These are phyloP conservation scores for Indri indri DNA, from an alignment of 2,113 vertebrate species.

Conservation along the genomic window DNA sequence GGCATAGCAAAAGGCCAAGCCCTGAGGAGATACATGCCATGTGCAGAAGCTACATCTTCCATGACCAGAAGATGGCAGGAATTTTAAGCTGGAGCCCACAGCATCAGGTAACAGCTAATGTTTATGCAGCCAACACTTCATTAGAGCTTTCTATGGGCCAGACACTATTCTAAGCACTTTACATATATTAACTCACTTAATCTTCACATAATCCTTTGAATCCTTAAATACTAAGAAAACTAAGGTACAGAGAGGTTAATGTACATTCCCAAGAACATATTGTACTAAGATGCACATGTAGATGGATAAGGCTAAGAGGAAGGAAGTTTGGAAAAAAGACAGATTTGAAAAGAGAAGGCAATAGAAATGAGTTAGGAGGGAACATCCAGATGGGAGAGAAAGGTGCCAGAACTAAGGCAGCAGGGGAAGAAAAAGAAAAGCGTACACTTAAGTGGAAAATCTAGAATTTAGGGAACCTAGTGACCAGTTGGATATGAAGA, in stretches of 20 bases:
- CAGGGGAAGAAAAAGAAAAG: neutral
- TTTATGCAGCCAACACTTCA: neutral
- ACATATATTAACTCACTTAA: neutral
- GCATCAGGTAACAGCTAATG: neutral
- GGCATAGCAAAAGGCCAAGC: neutral
- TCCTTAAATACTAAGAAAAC: neutral
- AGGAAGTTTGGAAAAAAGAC: neutral
- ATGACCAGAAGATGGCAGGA: neutral
- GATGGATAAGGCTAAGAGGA: neutral
- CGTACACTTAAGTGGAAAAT: neutral
- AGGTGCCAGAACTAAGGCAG: neutral
- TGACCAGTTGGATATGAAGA: neutral
- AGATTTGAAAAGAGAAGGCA: neutral
- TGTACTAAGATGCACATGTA: neutral
- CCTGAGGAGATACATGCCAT: neutral
- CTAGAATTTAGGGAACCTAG: neutral
- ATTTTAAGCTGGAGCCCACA: neutral
- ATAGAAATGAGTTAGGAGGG: neutral
- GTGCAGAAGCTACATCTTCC: neutral
- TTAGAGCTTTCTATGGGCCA: neutral
- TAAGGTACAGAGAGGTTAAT: neutral
- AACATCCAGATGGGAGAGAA: neutral
- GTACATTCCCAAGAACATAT: neutral
- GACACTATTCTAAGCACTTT: neutral
- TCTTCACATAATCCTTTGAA: conserved; percentile 29